phyloP scores from a whole-genome alignment of 2,888 invertebrate species.

The Ditula angustiorana region DNA sequence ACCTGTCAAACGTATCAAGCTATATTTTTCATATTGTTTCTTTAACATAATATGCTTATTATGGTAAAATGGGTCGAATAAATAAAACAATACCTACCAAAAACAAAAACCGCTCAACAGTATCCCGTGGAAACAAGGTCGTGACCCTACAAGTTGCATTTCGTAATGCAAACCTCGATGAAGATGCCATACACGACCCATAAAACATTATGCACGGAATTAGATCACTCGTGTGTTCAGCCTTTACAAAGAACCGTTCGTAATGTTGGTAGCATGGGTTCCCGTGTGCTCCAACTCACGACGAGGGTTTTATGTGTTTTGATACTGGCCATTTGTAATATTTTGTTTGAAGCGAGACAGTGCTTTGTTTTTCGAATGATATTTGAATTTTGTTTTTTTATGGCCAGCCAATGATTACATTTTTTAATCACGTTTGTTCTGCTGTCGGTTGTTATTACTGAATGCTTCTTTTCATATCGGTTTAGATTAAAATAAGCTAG shows the following conservation, averaged over 20 bases:
- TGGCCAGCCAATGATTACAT: no score
- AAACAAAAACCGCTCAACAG: not conserved
- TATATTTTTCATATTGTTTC: no score
- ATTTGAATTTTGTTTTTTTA: no score
- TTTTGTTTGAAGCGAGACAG: not conserved
- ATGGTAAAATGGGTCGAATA: no score
- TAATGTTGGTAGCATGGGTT: constrained; percentile 29
- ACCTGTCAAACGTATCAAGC: no score
- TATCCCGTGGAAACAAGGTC: constrained; percentile 29
- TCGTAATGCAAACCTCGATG: constrained; percentile 36
- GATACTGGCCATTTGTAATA: constrained; percentile 25
- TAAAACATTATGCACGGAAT: constrained; percentile 38
- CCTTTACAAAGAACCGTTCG: constrained; percentile 12
- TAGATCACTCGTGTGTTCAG: constrained; percentile 37
- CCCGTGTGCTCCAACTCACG: constrained; percentile 28
- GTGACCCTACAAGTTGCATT: constrained; percentile 36
- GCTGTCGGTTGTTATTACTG: no score
- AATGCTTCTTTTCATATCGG: no score
- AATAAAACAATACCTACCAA: not conserved
- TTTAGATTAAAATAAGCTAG: no score
- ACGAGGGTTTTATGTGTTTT: constrained; percentile 28
- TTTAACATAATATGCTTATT: no score
- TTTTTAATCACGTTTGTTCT: no score
- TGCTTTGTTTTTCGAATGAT: constrained; percentile 1
- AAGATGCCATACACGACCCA: constrained; percentile 38